Percentiles rank a stretch among this genome's conserved stretches.
These are phyloP conservation scores for Telmatherina bonti DNA, from an alignment of 2,797 vertebrate species.

Conservation along the genomic window DNA sequence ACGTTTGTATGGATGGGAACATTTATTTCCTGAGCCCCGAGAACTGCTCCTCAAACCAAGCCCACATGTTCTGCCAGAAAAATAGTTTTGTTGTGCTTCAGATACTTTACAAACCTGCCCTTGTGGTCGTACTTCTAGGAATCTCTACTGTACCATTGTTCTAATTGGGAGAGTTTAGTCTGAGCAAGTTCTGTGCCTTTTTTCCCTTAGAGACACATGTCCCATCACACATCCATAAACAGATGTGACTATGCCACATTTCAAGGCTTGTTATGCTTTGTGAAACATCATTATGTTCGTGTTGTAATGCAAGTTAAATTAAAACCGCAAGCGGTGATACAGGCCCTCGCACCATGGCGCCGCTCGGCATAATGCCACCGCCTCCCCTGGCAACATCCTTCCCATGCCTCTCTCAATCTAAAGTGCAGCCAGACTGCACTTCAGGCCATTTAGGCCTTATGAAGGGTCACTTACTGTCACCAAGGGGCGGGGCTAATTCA, in stretches of 20 bases:
- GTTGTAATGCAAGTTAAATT: slow-evolving; percentile 13
- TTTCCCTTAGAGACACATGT: background rate
- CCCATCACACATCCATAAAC: slow-evolving; percentile 21
- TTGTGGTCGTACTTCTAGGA: slow-evolving; percentile 41
- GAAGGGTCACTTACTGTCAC: too few species aligned
- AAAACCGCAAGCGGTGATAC: too few species aligned
- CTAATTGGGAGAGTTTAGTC: slow-evolving; percentile 50
- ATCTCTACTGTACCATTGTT: slow-evolving; percentile 48
- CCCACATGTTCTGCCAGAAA: slow-evolving; percentile 20
- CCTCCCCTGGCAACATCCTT: too few species aligned
- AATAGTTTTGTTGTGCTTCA: slow-evolving; percentile 21
- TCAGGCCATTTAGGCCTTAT: too few species aligned
- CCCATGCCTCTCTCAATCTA: too few species aligned
- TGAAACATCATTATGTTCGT: slow-evolving; percentile 24
- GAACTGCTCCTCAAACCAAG: background rate
- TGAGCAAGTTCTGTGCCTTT: slow-evolving; percentile 23
- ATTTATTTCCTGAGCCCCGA: too few species aligned
- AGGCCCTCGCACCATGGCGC: too few species aligned
- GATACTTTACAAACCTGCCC: slow-evolving; percentile 39
- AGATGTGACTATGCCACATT: slow-evolving; percentile 19
- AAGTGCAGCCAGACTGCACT: too few species aligned
- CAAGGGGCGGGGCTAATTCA: too few species aligned
- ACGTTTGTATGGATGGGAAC: too few species aligned
- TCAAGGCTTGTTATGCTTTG: slow-evolving; percentile 16
- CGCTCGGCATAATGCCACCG: too few species aligned